Base-by-base conservation (phyloP, 2,888 invertebrate genomes). In the Hydrotaea cyrtoneurina region DNA sequence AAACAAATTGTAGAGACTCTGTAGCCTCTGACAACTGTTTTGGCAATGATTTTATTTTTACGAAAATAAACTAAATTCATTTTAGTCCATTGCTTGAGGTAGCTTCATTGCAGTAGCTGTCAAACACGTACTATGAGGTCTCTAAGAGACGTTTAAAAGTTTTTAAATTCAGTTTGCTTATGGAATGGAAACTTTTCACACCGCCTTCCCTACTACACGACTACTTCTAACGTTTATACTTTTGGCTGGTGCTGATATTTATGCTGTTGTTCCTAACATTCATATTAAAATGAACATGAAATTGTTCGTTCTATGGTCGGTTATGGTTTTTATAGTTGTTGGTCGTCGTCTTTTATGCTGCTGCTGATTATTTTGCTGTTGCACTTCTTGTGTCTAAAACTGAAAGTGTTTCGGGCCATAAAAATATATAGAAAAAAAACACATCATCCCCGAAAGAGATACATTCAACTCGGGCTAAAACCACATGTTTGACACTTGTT, bases 401-500 rank as follows among this genome's bases (percentile, higher is more conserved):
- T 17, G 62, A 62, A 62, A 62, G 62, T 62, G 62, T 50, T 62
- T 62, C 31, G 5, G 39, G 43, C 13, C 57, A 39, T 26, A 57
- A 15, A 31, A 31, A 55, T n/a, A n/a, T n/a, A n/a, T n/a, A 31
- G 31, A 57, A 59, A n/a, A n/a, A n/a, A n/a, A n/a, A n/a, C n/a
- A n/a, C n/a, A n/a, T n/a, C 31, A 2, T 13, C 26, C 26, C 26
- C 39, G 39, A 77, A 77, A 15, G 23, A 57, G 11, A 31, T 69
- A 69, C 43, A 69, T 69, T 46, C 36, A 43, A 50, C 57, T 53
- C 57, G n/a, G 31, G 31, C 31, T 11, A 69, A 82, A 75, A 78
- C 78, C 82, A 71, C 75, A 82, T 79, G 82, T 78, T 82, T 78
- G 82, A 72, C 75, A 75, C 59, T 82, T 43, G 62, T 46, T 55